Base-by-base conservation (phyloP, 2,888 invertebrate genomes). In the Anodontia alba region DNA sequence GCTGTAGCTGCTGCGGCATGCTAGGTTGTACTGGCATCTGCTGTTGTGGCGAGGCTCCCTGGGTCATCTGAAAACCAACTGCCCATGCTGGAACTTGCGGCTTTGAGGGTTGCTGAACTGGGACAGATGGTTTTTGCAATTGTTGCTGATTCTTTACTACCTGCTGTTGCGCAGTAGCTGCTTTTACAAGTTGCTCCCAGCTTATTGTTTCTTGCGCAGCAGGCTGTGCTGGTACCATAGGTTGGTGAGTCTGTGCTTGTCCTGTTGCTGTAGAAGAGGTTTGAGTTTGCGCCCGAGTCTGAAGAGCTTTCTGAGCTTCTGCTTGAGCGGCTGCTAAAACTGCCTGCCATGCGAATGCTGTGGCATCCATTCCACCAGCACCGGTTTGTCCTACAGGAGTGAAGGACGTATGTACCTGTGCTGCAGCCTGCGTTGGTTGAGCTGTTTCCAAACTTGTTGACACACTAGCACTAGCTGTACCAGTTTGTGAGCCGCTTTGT, bases 281-380 rank as follows among this genome's bases (percentile, higher is more conserved):
- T 62, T 5, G 26, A 10, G 62, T 3, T 62, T 5, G 26, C 20
- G 23, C 23, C 8, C 3, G 3, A 3, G 36, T 3, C 3, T 10
- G 7, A 5, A 2, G 10, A 20, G 69, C 17, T 33, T 62, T 62
- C 20, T 33, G 31, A 33, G 62, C 62, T 33, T 62, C 62, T 33
- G 62, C 69, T 69, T 68, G 73, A 8, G 78, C 76, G 20, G 82
- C 76, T 49, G n/a, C 29, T n/a, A 81, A 49, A 46, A 79, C 72
- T 8, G 84, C 81, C 57, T 79, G 76, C 84, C 84, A 84, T 0
- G 84, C 84, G 1, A 54, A 66, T 1, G 69, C 31, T 20, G 84
- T 79, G 3, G 85, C 80, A 42, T 69, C 69, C 1, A 29, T 29
- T n/a, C 36, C 67, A 12, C 5, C 12, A 8, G 69, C 38, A n/a